phyloP scores from a whole-genome alignment of 2,113 vertebrate species.

The Meleagris gallopavo region DNA sequence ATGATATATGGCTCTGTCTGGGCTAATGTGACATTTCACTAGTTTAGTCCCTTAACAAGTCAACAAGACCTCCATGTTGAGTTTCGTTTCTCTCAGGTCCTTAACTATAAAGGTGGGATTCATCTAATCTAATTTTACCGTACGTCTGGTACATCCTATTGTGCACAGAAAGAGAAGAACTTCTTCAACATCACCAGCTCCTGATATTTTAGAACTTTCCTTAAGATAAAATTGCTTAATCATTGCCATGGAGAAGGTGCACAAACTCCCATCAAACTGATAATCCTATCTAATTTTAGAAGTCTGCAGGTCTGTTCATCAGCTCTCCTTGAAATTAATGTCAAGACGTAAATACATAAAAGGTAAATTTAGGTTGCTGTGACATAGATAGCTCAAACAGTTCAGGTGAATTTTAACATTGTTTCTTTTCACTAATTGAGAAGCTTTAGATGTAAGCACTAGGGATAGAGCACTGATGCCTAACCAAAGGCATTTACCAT shows the following conservation, averaged over 20 bases:
- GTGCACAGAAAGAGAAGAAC: not conserved
- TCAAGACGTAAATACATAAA: not conserved
- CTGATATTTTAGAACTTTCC: not conserved
- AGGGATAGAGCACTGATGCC: not conserved
- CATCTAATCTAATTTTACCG: not conserved
- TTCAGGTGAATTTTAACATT: not conserved
- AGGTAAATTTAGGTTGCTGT: not conserved
- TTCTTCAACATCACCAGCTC: not conserved
- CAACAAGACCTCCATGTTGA: rapidly evolving
- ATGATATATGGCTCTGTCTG: not conserved
- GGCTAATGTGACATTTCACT: not conserved
- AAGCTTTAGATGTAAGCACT: not conserved
- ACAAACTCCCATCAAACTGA: not conserved
- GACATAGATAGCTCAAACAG: not conserved
- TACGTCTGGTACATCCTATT: not conserved
- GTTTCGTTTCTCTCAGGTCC: not conserved
- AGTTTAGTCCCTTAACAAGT: not conserved
- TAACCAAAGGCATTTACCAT: not conserved
- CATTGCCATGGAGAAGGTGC: not conserved
- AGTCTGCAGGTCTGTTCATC: rapidly evolving
- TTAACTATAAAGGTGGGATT: not conserved
- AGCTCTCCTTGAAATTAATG: not conserved
- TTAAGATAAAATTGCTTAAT: not conserved
- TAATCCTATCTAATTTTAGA: not conserved
- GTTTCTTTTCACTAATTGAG: not conserved